These are phyloP conservation scores for Trochalopteron elliotii DNA, from an alignment of 2,113 vertebrate species.

Conservation along the genomic window DNA sequence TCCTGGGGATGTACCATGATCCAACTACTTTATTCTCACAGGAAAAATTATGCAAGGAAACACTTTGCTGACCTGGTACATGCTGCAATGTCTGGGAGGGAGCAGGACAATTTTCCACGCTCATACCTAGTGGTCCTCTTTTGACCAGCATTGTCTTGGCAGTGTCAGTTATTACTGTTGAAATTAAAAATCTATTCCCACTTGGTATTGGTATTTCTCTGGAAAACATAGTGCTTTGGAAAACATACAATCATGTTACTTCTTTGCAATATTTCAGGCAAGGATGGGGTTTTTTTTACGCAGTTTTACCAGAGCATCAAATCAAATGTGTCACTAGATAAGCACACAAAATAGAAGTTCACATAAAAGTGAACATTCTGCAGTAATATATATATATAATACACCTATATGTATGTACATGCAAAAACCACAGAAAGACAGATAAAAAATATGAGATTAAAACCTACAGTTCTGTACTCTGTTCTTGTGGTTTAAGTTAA, in stretches of 20 bases:
- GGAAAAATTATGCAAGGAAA: background rate
- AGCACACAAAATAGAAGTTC: background rate
- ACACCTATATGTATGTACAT: background rate
- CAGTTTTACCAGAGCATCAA: background rate
- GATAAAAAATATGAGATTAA: background rate
- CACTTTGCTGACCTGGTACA: background rate
- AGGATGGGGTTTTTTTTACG: background rate
- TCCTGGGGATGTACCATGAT: background rate
- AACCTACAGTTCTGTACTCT: background rate
- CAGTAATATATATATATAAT: background rate
- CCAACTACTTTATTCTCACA: background rate
- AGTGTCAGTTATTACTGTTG: background rate
- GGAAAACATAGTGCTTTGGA: background rate
- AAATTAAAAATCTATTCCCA: background rate
- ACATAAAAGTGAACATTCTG: background rate
- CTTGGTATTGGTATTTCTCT: background rate
- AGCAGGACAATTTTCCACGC: background rate
- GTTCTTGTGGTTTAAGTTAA: background rate
- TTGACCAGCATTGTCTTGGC: background rate
- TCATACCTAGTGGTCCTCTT: background rate
- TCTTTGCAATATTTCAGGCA: background rate
- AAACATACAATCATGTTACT: background rate
- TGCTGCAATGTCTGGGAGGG: background rate
- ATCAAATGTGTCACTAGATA: background rate
- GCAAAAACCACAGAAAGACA: background rate